Conservation (phyloP, 2,113 vertebrate genomes). For the Mastomys natalensis region DNA sequence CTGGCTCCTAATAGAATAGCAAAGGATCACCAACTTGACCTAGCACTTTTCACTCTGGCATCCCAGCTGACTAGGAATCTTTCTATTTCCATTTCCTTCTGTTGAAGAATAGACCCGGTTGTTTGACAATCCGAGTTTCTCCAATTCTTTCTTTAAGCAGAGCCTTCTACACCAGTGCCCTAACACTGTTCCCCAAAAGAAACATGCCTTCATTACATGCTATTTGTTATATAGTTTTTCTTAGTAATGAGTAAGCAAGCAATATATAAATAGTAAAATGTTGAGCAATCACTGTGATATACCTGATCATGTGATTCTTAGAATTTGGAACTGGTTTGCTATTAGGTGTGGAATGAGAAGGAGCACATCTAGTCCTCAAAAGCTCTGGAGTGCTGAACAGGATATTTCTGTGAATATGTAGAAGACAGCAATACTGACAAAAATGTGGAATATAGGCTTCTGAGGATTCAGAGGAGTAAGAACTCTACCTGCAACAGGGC, state of each 20-base stretch:
- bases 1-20: background rate
- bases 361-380: background rate
- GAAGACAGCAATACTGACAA: background rate
- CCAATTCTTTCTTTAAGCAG: background rate
- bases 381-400: background rate
- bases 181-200: background rate
- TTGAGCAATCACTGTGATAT: background rate
- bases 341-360: background rate
- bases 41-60: background rate
- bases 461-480: background rate
- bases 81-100: background rate
- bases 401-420: background rate
- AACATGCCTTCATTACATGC: background rate
- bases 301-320: background rate
- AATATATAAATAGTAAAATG: background rate
- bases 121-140: background rate
- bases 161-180: background rate
- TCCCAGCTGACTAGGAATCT: background rate
- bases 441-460: background rate
- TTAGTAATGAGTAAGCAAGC: background rate
- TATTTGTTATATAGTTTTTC: background rate
- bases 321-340: background rate
- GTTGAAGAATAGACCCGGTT: too few relatives aligned
- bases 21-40: background rate
- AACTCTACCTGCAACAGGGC: background rate